These are phyloP conservation scores for Siniperca scherzeri DNA, from an alignment of 2,797 vertebrate genomes.

Conservation along the genomic window DNA sequence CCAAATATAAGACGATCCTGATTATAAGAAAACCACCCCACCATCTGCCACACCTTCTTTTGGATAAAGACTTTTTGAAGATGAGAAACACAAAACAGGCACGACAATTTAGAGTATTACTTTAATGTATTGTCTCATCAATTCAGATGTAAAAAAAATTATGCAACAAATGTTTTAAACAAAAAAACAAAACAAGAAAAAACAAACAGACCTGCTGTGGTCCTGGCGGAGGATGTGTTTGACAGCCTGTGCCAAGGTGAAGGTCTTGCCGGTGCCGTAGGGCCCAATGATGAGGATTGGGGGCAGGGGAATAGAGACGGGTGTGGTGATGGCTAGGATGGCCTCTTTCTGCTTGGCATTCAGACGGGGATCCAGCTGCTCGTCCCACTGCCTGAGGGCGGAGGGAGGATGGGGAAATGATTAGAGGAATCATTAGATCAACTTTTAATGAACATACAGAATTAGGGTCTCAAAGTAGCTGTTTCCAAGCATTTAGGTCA, in stretches of 20 bases:
- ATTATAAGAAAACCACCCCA: background rate
- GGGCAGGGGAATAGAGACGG: slow-evolving; percentile 92
- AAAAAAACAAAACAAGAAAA: background rate
- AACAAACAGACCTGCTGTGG: slow-evolving; percentile 90
- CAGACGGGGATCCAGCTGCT: slow-evolving; percentile 97
- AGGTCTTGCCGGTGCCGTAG: slow-evolving; percentile 99
- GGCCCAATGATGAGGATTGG: slow-evolving; percentile 99
- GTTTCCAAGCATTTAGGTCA: slow-evolving; percentile 7
- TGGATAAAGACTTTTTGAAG: background rate
- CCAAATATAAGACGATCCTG: background rate
- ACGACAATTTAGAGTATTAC: background rate
- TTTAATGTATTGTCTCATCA: background rate
- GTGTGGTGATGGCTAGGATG: slow-evolving; percentile 97
- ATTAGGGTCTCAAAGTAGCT: background rate
- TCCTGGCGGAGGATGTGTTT: slow-evolving; percentile 98
- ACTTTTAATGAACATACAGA: slow-evolving; percentile 5
- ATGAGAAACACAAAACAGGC: background rate
- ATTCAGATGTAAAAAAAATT: background rate
- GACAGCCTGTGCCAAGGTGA: slow-evolving; percentile 98
- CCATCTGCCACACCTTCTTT: background rate
- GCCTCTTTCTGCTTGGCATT: slow-evolving; percentile 99
- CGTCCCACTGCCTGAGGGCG: slow-evolving; percentile 95
- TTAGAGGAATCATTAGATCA: slow-evolving; percentile 15
- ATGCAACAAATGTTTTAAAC: background rate
- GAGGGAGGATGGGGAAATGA: slow-evolving; percentile 3